These are phyloP conservation scores for Centropus unirufus DNA, from an alignment of 2,113 vertebrate species.

Conservation along the genomic window DNA sequence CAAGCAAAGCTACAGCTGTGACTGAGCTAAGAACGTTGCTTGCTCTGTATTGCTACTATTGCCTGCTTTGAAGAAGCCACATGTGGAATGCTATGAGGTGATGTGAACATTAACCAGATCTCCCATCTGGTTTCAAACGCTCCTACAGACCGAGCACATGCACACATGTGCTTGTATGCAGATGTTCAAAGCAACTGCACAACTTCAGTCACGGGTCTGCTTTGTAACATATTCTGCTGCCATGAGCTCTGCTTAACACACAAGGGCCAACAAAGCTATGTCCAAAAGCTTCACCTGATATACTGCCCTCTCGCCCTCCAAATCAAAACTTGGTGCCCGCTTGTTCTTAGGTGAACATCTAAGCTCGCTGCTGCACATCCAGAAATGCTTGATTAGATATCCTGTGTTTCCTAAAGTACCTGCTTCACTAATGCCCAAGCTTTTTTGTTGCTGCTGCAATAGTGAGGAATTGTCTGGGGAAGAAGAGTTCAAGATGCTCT, in stretches of 20 bases:
- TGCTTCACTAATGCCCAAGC: background rate
- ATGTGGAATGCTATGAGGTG: background rate
- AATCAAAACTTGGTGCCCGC: background rate
- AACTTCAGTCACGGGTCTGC: rapidly evolving
- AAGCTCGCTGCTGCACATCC: background rate
- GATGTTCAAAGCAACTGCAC: background rate
- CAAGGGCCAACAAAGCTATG: rapidly evolving
- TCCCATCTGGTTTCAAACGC: background rate
- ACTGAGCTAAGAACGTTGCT: background rate
- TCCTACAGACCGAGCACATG: background rate
- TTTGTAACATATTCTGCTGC: background rate
- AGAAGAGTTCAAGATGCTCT: background rate
- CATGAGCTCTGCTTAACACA: rapidly evolving
- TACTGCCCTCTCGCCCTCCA: background rate
- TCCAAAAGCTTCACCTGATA: background rate
- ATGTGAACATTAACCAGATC: slow-evolving; percentile 38
- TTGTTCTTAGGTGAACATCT: background rate
- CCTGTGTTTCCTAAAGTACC: background rate
- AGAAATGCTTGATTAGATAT: background rate
- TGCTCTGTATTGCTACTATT: background rate
- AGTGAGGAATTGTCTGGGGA: background rate
- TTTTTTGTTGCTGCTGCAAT: background rate
- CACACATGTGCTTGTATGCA: background rate
- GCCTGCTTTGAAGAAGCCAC: slow-evolving; percentile 43
- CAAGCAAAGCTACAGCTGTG: background rate